Conservation (phyloP, 2,113 vertebrate species). For the Prinia subflava region DNA sequence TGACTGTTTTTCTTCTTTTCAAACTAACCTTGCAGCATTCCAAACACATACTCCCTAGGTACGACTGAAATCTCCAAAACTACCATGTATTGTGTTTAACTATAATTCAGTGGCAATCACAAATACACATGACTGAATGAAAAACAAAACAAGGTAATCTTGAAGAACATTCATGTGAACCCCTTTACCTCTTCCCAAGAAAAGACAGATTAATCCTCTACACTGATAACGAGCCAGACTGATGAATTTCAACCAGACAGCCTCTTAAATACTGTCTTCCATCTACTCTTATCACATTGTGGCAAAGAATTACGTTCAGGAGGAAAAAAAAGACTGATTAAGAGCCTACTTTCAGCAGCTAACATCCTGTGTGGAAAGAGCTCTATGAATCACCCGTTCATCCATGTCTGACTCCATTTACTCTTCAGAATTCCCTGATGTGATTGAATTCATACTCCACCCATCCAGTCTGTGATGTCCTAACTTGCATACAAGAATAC, state of each 20-base stretch:
- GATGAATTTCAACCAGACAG: not conserved
- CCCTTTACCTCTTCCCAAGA: not conserved
- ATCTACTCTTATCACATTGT: not conserved
- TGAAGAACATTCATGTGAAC: not conserved
- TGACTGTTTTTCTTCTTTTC: not conserved
- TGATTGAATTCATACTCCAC: not conserved
- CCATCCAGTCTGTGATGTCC: not conserved
- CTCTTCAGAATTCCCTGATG: conserved; percentile 4
- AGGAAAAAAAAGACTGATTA: conserved; percentile 4
- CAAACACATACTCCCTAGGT: not conserved
- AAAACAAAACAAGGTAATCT: not conserved
- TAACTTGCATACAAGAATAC: not conserved
- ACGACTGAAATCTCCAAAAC: not conserved
- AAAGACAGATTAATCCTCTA: not conserved
- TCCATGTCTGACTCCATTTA: not conserved
- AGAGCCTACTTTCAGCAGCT: conserved; percentile 1
- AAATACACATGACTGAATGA: not conserved
- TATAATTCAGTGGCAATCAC: not conserved
- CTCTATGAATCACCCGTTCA: not conserved
- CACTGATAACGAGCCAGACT: not conserved
- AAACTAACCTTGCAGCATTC: not conserved
- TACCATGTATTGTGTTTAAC: not conserved
- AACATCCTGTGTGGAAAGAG: not conserved
- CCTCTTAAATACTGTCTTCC: not conserved
- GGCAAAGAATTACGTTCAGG: not conserved